Evolutionary conservation across 2,113 vertebrate species (phyloP).

Genomic region (Hoplias malabaricus): DNA sequence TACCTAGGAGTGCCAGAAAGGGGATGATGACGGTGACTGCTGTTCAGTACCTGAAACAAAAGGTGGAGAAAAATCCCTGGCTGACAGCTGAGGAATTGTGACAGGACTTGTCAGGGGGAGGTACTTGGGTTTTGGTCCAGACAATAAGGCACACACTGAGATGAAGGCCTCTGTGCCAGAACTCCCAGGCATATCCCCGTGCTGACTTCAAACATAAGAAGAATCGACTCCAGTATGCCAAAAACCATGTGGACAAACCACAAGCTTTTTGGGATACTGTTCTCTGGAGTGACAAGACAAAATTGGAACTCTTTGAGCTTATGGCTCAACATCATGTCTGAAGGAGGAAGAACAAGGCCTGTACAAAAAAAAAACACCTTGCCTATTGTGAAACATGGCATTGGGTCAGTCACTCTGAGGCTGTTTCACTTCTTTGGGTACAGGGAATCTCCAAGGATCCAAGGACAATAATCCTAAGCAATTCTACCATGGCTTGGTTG

Average conservation of each 20-base stretch:
- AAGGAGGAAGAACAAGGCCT: neutral
- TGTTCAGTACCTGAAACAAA: neutral
- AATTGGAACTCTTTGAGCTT: too few species aligned
- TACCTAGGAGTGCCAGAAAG: neutral
- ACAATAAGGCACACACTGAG: neutral
- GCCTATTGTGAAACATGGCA: neutral
- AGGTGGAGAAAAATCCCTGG: neutral
- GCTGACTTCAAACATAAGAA: neutral
- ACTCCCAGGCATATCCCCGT: neutral
- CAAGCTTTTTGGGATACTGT: neutral
- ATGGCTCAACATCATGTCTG: neutral
- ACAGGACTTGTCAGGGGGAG: neutral
- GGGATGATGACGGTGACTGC: neutral
- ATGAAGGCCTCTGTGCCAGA: neutral
- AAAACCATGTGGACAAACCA: too few species aligned
- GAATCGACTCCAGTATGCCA: neutral
- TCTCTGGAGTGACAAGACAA: neutral
- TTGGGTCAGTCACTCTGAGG: neutral
- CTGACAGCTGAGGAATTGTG: neutral
- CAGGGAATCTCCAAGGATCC: neutral
- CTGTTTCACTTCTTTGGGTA: neutral
- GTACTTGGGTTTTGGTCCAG: neutral
- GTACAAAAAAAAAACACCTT: neutral
- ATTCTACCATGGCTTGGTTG: neutral
- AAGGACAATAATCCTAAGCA: neutral